phyloP scores from a whole-genome alignment of 2,113 vertebrate species.

The Antidorcas marsupialis region DNA sequence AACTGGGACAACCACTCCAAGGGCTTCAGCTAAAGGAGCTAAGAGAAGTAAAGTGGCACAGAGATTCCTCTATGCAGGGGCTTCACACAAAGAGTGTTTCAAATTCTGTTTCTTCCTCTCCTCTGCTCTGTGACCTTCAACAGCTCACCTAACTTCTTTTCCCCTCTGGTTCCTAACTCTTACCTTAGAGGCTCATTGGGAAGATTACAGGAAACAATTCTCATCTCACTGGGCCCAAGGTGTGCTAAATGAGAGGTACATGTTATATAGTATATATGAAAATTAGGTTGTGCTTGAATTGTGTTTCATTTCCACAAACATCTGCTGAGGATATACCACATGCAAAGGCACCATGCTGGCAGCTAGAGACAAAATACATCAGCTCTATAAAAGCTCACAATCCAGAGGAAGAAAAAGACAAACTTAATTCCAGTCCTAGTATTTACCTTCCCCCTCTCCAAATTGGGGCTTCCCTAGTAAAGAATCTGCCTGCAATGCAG shows the following conservation, averaged over 20 bases:
- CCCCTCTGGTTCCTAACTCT: not conserved
- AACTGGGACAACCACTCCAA: not conserved
- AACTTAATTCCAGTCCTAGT: not conserved
- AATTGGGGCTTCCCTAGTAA: not conserved
- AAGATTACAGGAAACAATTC: not conserved
- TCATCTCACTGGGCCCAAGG: not conserved
- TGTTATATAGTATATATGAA: not conserved
- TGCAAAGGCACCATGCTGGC: not conserved
- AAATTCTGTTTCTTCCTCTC: not conserved
- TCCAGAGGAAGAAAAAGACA: not conserved
- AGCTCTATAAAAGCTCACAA: not conserved
- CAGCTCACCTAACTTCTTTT: not conserved
- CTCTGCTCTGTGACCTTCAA: not conserved
- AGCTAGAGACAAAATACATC: not conserved
- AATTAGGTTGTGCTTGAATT: not conserved
- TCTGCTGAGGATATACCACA: not conserved
- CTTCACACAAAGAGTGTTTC: not conserved
- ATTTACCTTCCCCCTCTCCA: not conserved
- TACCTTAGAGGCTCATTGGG: not conserved
- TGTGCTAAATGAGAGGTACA: not conserved
- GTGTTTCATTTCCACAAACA: not conserved
- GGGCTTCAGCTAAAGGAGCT: not conserved
- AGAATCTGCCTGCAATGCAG: not conserved
- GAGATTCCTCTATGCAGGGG: not conserved
- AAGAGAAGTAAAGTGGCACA: not conserved